Evolutionary conservation across 1,140 invertebrate genomes (phyloP).

Genomic region (Drosophila murphyi): DNA sequence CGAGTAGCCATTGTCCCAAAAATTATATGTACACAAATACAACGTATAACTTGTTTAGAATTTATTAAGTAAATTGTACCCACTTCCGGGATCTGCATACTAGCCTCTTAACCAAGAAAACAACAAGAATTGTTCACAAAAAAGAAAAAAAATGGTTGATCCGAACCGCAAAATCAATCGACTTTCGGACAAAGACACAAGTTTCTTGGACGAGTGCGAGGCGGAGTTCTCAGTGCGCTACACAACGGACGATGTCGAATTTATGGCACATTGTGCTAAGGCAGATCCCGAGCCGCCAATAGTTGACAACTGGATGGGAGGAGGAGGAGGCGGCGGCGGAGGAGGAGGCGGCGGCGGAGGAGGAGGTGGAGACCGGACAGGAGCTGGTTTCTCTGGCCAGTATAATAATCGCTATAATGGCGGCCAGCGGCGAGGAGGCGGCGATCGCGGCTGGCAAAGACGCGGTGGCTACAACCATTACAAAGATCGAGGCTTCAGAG

Average conservation of each 20-base stretch:
- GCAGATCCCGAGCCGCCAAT: constrained; percentile 85
- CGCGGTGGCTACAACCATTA: constrained; percentile 43
- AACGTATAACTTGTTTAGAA: background rate
- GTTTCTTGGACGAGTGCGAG: constrained; percentile 86
- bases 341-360: constrained; percentile 25
- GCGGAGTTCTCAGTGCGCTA: constrained; percentile 86
- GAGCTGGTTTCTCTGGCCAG: constrained; percentile 2
- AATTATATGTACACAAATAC: no score
- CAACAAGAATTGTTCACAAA: background rate
- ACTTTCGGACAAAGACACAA: constrained; percentile 82
- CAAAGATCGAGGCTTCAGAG: constrained; percentile 50
- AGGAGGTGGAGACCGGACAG: background rate
- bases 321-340: constrained; percentile 35
- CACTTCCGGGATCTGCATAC: background rate
- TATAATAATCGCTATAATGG: constrained; percentile 66
- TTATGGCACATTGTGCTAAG: constrained; percentile 82
- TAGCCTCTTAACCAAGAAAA: background rate
- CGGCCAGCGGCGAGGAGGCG: constrained; percentile 54
- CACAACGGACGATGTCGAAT: constrained; percentile 85
- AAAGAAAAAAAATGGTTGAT: constrained; percentile 69
- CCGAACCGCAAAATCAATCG: constrained; percentile 84
- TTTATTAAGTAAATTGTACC: background rate
- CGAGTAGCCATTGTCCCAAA: no score
- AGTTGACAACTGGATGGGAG: constrained; percentile 85
- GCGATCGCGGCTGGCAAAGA: constrained; percentile 62